Conservation (phyloP, 2,113 vertebrate genomes). For the Xiphophorus hellerii region DNA sequence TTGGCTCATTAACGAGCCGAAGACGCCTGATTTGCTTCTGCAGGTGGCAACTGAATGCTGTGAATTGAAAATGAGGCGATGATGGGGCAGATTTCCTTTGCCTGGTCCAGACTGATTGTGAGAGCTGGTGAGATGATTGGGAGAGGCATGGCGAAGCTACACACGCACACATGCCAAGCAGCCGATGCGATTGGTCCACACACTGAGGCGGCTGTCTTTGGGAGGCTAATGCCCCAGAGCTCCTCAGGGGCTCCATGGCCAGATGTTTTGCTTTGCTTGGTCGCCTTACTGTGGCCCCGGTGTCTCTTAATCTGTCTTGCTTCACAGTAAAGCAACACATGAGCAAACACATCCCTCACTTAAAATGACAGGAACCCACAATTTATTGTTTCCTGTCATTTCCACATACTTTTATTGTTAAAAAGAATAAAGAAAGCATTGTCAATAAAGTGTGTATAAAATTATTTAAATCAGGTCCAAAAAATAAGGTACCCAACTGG, state of each 20-base stretch:
- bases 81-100: constrained; percentile 20
- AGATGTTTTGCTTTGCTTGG: constrained; percentile 44
- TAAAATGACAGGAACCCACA: too few species aligned
- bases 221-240: constrained; percentile 29
- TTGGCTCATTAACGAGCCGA: constrained; percentile 1
- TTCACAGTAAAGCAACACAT: constrained; percentile 19
- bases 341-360: not conserved
- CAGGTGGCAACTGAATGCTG: constrained; percentile 12
- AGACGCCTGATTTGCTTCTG: constrained; percentile 19
- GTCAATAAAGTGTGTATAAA: too few species aligned
- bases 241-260: constrained; percentile 25
- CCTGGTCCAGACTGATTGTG: constrained; percentile 18
- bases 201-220: constrained; percentile 35
- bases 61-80: constrained; percentile 33
- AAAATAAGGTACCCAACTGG: too few species aligned
- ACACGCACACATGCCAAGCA: not conserved
- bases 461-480: too few species aligned
- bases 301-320: constrained; percentile 30
- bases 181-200: constrained; percentile 9
- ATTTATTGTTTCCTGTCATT: too few species aligned
- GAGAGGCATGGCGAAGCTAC: not conserved
- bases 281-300: not conserved
- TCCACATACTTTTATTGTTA: too few species aligned
- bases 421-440: too few species aligned
- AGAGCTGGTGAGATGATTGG: constrained; percentile 13